phyloP scores from a whole-genome alignment of 2,797 vertebrate genomes.

The Chelon labrosus region DNA sequence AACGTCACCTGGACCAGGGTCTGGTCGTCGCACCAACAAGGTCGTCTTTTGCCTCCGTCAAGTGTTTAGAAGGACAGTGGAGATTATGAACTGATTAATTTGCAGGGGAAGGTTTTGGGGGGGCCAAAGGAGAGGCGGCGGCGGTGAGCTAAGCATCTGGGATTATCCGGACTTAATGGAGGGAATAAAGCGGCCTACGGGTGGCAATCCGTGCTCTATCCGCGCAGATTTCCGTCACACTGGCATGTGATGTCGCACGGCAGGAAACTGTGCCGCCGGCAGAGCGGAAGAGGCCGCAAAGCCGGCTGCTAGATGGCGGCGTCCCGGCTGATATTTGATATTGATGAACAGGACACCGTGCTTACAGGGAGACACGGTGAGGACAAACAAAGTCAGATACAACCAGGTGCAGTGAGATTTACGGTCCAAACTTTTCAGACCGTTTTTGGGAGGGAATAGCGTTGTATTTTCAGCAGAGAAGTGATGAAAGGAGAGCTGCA shows the following conservation, averaged over 20 bases:
- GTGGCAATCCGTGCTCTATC: slow-evolving; percentile 72
- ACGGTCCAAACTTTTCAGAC: not conserved
- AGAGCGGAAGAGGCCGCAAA: not conserved
- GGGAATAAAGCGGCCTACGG: slow-evolving; percentile 72
- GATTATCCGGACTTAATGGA: slow-evolving; percentile 80
- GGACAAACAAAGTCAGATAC: not conserved
- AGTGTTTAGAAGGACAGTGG: slow-evolving; percentile 47
- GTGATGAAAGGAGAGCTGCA: slow-evolving; percentile 13
- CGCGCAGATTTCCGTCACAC: slow-evolving; percentile 64
- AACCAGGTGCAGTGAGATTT: not conserved
- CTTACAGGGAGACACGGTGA: too few species aligned
- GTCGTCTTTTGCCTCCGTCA: slow-evolving; percentile 6
- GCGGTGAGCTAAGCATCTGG: slow-evolving; percentile 73
- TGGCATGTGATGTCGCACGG: slow-evolving; percentile 55
- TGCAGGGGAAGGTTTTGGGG: slow-evolving; percentile 64
- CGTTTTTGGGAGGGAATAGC: not conserved
- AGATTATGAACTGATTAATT: slow-evolving; percentile 79
- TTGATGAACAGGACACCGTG: not conserved
- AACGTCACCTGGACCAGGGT: slow-evolving; percentile 32
- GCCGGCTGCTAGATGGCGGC: slow-evolving; percentile 16
- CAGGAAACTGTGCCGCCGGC: slow-evolving; percentile 3
- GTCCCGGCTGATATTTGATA: not conserved
- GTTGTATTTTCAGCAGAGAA: not conserved
- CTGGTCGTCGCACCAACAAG: slow-evolving; percentile 16
- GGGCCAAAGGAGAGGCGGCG: slow-evolving; percentile 65